Percentiles rank a stretch among this genome's conserved stretches.
Evolutionary conservation across 37 sponge, comb jelly and placozoan genomes (phyloP).

Genomic region (Axinella damicornis): DNA sequence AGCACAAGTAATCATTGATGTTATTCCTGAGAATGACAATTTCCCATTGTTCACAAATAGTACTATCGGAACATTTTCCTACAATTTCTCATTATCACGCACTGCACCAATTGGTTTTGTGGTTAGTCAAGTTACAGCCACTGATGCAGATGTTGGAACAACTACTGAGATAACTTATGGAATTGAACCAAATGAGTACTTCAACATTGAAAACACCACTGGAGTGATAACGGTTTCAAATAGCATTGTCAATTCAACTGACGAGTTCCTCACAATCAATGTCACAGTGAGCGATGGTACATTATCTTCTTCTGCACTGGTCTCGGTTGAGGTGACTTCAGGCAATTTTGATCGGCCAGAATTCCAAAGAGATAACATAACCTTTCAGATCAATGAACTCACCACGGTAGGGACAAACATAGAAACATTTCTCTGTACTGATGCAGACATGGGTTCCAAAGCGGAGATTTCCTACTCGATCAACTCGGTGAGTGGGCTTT

Average conservation of each 20-base stretch:
- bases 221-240: constrained; percentile 30
- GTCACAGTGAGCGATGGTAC: constrained; percentile 38
- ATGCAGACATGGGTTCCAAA: constrained; percentile 60
- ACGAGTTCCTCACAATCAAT: neutral
- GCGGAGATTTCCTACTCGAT: constrained; percentile 65
- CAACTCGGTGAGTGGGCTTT: constrained; percentile 21
- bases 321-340: constrained; percentile 31
- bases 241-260: constrained; percentile 12
- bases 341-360: constrained; percentile 59
- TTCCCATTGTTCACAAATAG: constrained; percentile 41
- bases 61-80: neutral
- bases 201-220: constrained; percentile 13
- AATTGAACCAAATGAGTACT: constrained; percentile 36
- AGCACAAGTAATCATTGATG: constrained; percentile 35
- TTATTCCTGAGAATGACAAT: constrained; percentile 59
- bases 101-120: constrained; percentile 38
- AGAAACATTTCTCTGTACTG: constrained; percentile 48
- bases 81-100: constrained; percentile 58
- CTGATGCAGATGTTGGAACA: constrained; percentile 46
- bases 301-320: neutral
- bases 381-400: constrained; percentile 31
- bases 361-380: constrained; percentile 15
- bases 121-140: constrained; percentile 49
- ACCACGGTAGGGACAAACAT: constrained; percentile 29
- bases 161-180: constrained; percentile 34